These are phyloP conservation scores for Schizotus pectinicornis DNA, from an alignment of 2,888 invertebrate species.

Conservation along the genomic window DNA sequence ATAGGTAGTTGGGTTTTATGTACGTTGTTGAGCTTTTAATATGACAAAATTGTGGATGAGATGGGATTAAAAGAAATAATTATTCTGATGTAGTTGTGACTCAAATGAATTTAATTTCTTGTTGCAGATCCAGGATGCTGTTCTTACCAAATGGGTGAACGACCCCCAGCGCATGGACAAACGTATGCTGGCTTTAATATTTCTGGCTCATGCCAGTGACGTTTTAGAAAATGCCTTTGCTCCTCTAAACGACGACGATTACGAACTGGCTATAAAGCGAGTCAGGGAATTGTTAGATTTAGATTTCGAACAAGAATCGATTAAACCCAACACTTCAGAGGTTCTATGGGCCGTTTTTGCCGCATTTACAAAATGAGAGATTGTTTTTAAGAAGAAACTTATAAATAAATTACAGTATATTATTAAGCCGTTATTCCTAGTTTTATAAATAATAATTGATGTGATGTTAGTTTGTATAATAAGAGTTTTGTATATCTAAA, in stretches of 20 bases:
- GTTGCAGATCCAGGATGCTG: conserved; percentile 92
- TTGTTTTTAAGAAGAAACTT: conserved; percentile 19
- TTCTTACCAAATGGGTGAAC: conserved; percentile 94
- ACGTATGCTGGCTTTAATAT: conserved; percentile 89
- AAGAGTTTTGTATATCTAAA: conserved; percentile 23
- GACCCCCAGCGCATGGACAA: conserved; percentile 98
- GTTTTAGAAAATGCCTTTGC: conserved; percentile 99
- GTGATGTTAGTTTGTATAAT: conserved; percentile 32
- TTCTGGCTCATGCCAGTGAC: conserved; percentile 97
- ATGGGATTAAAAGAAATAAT: too few relatives aligned
- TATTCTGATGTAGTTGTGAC: too few relatives aligned
- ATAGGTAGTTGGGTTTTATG: too few relatives aligned
- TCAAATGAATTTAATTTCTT: background rate
- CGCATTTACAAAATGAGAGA: conserved; percentile 91
- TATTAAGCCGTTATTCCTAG: conserved; percentile 22
- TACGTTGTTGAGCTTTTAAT: too few relatives aligned
- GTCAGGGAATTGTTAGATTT: conserved; percentile 95
- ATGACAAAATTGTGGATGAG: too few relatives aligned
- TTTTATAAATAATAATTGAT: conserved; percentile 25
- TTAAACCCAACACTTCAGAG: conserved; percentile 89
- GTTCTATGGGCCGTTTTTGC: conserved; percentile 99
- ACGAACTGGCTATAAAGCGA: conserved; percentile 97
- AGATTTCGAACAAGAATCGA: conserved; percentile 95
- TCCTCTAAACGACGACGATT: conserved; percentile 95
- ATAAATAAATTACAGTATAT: conserved; percentile 23